A percentile compares a stretch with the other conserved stretches of the same genome.
Conservation (phyloP, 1,140 invertebrate species). For the Tribolium madens region DNA sequence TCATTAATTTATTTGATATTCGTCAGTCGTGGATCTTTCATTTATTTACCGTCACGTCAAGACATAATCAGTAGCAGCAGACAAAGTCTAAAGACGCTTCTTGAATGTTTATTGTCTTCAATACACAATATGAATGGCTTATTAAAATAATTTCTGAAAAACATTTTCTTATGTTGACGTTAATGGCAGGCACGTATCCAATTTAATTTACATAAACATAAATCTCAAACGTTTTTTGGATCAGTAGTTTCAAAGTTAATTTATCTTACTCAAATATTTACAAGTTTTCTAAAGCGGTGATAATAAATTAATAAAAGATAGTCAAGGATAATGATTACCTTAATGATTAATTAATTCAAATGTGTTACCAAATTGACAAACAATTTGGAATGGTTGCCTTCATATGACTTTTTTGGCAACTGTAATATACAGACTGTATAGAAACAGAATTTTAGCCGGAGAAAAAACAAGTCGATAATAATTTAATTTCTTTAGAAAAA, state of each 20-base stretch:
- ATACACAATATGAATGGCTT: conserved; percentile 5
- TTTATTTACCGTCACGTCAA: conserved; percentile 23
- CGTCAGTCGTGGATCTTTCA: conserved; percentile 13
- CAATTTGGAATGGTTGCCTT: no score
- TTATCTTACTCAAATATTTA: background rate
- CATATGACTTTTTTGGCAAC: no score
- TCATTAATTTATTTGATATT: conserved; percentile 19
- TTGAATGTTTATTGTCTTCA: conserved; percentile 8
- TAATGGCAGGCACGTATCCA: background rate
- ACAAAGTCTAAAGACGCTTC: conserved; percentile 1
- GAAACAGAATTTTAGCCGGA: no score
- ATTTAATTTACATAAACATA: conserved; percentile 22
- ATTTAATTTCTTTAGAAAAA: no score
- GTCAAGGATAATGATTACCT: no score
- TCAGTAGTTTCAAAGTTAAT: background rate
- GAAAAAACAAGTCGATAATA: no score
- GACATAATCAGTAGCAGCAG: conserved; percentile 24
- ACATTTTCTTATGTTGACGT: background rate
- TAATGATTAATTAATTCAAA: no score
- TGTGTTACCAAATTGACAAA: no score
- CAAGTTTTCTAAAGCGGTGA: no score
- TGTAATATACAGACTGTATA: no score
- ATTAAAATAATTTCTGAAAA: background rate
- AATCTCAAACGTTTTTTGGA: background rate
- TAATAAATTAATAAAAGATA: background rate